Evolutionary conservation across 2,797 vertebrate genomes (phyloP).

Genomic region (Periparus ater): DNA sequence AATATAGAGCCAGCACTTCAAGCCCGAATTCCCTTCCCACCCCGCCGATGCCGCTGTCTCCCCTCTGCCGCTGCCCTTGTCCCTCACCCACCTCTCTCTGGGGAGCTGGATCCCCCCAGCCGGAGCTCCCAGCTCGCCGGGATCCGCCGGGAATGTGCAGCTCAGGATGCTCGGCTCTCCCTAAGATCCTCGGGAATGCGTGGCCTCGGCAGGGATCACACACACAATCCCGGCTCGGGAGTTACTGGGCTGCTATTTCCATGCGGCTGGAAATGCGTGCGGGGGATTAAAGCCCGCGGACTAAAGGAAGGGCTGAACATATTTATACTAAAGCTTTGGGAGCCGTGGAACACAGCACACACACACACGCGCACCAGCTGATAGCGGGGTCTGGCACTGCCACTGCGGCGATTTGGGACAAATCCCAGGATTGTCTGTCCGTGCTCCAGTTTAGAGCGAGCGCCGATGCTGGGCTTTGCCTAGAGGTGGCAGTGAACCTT

Average conservation of each 20-base stretch:
- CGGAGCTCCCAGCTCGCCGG: not conserved
- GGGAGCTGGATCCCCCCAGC: not conserved
- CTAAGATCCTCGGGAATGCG: not conserved
- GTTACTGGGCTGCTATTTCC: slow-evolving; percentile 7
- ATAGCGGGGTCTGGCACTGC: slow-evolving; percentile 39
- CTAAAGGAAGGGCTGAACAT: slow-evolving; percentile 30
- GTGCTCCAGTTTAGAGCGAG: slow-evolving; percentile 47
- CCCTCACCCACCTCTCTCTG: slow-evolving; percentile 24
- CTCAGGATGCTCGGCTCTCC: not conserved
- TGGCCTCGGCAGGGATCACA: not conserved
- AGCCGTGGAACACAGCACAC: not conserved
- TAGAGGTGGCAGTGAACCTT: slow-evolving; percentile 75
- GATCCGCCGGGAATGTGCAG: not conserved
- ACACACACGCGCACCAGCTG: not conserved
- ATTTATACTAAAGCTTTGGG: slow-evolving; percentile 49
- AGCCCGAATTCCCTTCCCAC: not conserved
- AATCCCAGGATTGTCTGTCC: slow-evolving; percentile 57
- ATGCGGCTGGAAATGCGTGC: not conserved
- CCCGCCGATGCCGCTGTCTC: not conserved
- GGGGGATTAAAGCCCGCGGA: slow-evolving; percentile 37
- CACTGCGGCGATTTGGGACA: slow-evolving; percentile 61
- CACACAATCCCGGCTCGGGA: not conserved
- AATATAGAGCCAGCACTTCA: not conserved
- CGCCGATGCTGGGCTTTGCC: slow-evolving; percentile 7
- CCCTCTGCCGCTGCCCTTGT: not conserved